Percentiles rank a stretch among this genome's conserved stretches.
These are phyloP conservation scores for Lamprologus tigripictilis DNA, from an alignment of 2,113 vertebrate species.

Conservation along the genomic window DNA sequence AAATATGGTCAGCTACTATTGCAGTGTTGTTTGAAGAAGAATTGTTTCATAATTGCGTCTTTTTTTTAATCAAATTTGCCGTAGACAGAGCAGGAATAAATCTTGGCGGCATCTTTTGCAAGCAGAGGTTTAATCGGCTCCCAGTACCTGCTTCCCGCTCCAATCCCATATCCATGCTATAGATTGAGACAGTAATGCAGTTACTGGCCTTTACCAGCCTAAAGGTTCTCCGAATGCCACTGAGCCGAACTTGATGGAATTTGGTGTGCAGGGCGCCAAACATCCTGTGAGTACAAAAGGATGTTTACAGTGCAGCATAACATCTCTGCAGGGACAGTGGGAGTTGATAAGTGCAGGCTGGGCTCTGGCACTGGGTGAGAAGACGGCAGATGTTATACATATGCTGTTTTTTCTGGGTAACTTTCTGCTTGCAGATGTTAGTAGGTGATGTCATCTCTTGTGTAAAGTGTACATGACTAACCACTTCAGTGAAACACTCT, in stretches of 20 bases:
- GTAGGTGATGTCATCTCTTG: conserved; percentile 35
- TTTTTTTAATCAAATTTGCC: accelerated
- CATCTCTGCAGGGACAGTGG: conserved; percentile 16
- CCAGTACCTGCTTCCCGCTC: not conserved
- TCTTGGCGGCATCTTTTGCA: not conserved
- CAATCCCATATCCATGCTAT: not conserved
- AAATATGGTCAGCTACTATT: not conserved
- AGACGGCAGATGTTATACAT: conserved; percentile 30
- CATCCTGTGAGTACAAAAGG: conserved; percentile 45
- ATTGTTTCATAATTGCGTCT: not conserved
- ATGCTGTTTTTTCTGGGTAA: not conserved
- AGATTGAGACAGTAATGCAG: not conserved
- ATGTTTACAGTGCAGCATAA: conserved; percentile 48
- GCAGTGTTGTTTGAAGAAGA: not conserved
- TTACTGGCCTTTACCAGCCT: not conserved
- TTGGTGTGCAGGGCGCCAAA: conserved; percentile 12
- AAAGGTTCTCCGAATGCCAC: conserved; percentile 33
- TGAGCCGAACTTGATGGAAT: not conserved
- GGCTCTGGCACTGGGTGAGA: conserved; percentile 2
- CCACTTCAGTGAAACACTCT: conserved; percentile 22
- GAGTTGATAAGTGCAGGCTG: conserved; percentile 17
- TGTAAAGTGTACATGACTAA: conserved; percentile 40
- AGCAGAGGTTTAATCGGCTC: not conserved
- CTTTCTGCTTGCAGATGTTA: not conserved
- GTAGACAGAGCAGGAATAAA: not conserved